Conservation (phyloP, 1,140 invertebrate species). For the Ladona fulva region DNA sequence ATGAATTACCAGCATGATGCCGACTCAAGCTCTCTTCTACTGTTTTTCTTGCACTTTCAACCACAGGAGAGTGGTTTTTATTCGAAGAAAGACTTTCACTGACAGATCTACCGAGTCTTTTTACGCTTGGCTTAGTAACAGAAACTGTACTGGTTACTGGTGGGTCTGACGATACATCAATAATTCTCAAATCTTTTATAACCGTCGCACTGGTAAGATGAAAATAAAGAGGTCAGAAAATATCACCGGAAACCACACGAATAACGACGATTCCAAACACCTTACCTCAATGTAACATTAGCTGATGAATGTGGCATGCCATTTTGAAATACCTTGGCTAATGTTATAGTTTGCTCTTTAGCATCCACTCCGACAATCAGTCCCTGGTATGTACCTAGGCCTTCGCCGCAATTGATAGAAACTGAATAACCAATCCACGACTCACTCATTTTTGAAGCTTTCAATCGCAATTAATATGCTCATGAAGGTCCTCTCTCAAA, state of each 20-base stretch:
- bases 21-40: background rate
- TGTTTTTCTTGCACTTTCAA: background rate
- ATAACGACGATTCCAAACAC: conserved; percentile 14
- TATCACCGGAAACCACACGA: conserved; percentile 12
- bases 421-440: conserved; percentile 65
- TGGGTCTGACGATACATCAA: conserved; percentile 42
- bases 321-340: conserved; percentile 70
- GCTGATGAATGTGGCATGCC: conserved; percentile 56
- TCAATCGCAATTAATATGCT: background rate
- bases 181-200: conserved; percentile 49
- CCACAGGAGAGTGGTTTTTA: conserved; percentile 22
- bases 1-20: background rate
- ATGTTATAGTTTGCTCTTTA: conserved; percentile 50
- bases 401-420: conserved; percentile 62
- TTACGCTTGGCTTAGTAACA: conserved; percentile 45
- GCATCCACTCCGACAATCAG: conserved; percentile 64
- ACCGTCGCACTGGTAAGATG: conserved; percentile 45
- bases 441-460: conserved; percentile 41
- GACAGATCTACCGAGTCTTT: conserved; percentile 40
- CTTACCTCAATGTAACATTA: conserved; percentile 47
- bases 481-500: too few relatives aligned
- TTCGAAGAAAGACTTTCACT: conserved; percentile 37
- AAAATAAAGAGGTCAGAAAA: conserved; percentile 14
- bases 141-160: conserved; percentile 40
- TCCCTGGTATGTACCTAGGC: conserved; percentile 65